Conservation (phyloP, 2,888 invertebrate genomes). For the Chloromyia formosa region DNA sequence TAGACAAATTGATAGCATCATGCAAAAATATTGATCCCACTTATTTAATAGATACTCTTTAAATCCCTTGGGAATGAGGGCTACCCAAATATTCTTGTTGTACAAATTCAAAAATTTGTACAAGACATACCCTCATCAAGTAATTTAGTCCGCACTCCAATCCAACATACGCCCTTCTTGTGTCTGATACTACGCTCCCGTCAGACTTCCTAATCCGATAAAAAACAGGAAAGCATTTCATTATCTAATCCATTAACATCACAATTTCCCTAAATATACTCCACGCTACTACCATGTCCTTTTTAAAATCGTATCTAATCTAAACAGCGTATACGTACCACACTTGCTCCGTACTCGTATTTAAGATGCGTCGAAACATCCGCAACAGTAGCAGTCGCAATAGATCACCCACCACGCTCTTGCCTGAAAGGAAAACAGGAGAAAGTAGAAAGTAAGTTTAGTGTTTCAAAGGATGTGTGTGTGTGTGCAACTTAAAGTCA, state of each 20-base stretch:
- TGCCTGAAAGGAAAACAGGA: background rate
- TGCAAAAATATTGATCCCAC: too few relatives aligned
- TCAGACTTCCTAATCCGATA: background rate
- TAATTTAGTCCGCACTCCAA: too few relatives aligned
- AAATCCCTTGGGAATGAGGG: too few relatives aligned
- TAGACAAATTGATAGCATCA: too few relatives aligned
- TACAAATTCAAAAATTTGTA: too few relatives aligned
- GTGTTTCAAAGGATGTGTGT: background rate
- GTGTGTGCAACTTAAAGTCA: slow-evolving; percentile 33
- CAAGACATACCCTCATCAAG: too few relatives aligned
- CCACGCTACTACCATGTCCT: background rate
- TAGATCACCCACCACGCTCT: background rate
- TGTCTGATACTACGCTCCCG: too few relatives aligned
- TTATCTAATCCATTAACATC: slow-evolving; percentile 17
- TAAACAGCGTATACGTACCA: background rate
- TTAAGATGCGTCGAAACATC: background rate
- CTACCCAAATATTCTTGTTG: too few relatives aligned
- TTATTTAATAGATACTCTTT: too few relatives aligned
- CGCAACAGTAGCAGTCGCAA: background rate
- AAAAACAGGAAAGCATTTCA: slow-evolving; percentile 17
- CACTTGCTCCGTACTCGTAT: slow-evolving; percentile 4
- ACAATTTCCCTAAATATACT: slow-evolving; percentile 5
- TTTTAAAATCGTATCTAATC: background rate
- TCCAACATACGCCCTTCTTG: too few relatives aligned
- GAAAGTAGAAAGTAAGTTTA: slow-evolving; percentile 18